Evolutionary conservation across 2,888 invertebrate species (phyloP), one percentile per base, ranked within the genome.

Genomic region (Prosopocoilus inquinatus): DNA sequence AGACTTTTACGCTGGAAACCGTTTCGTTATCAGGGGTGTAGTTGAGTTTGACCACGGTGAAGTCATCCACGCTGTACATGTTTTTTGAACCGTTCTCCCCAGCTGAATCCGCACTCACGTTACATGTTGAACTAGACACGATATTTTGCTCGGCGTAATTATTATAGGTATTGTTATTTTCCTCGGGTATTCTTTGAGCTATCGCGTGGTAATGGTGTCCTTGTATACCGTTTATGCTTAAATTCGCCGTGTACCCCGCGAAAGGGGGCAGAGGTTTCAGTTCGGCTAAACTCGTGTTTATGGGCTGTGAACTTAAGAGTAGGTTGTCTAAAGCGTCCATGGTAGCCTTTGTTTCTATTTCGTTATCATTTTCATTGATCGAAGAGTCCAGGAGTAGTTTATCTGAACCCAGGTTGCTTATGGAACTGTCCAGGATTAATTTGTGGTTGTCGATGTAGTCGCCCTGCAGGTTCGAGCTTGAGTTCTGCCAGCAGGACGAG

Each of bases 151-250:
- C 38, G 8, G 75, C 78, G 72, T 69, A 81, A 71, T 67, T 80
- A 67, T 67, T 81, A 69, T 74, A 80, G 62, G 60, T 75, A 76
- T 84, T 90, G 78, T 86, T 89, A 77, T 84, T 89, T 73, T 89
- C 88, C 69, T 88, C 88, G 2, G 87, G 87, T 47, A 87, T 80
- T 53, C 88, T 81, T 73, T 88, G 87, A 0, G 91, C 90, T 73
- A 92, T 91, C 64, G 91, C 88, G 74, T 92, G 91, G 74, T 89
- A 92, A 73, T 92, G 92, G 73, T 91, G 91, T 1, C 92, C 92
- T 50, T 90, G 89, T 68, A 92, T 91, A 51, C 91, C 91, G 77
- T 92, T 92, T 75, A 92, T 92, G 65, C 90, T 90, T 57, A 93
- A 79, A 69, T 92, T 90, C 1, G 90, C 90, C 12, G 92, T 91